phyloP scores from a whole-genome alignment of 2,797 vertebrate species.

The Sorex maritimensis region DNA sequence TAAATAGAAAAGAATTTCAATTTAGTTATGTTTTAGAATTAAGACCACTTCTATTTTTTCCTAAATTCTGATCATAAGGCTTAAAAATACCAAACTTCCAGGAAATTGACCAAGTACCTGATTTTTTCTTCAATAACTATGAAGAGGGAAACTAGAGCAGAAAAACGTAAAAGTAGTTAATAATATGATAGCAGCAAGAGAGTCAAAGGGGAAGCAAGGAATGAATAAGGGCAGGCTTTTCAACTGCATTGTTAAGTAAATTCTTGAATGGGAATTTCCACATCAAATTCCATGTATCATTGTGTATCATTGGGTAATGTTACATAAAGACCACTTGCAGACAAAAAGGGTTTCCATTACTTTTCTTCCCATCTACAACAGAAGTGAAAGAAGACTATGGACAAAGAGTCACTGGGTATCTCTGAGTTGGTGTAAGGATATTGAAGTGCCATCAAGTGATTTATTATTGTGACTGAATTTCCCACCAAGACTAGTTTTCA shows the following conservation, averaged over 20 bases:
- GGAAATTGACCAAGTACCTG: not conserved
- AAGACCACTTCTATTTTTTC: not conserved
- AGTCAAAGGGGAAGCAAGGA: not conserved
- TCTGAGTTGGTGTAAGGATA: not conserved
- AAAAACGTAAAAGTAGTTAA: constrained; percentile 2
- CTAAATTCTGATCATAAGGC: not conserved
- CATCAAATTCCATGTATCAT: not conserved
- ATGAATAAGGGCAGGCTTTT: not conserved
- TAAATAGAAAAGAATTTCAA: not conserved
- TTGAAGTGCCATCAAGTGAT: not conserved
- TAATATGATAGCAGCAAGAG: not conserved
- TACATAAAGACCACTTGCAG: not conserved
- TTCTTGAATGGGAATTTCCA: not conserved
- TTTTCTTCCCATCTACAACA: not conserved
- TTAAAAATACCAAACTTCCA: not conserved
- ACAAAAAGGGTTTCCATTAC: not conserved
- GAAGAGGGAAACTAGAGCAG: constrained; percentile 18
- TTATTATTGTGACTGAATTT: not conserved
- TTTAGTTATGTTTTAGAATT: not conserved
- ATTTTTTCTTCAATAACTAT: not conserved
- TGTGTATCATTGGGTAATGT: not conserved
- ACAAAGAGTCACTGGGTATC: not conserved
- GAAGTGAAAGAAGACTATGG: not conserved
- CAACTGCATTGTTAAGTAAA: not conserved
- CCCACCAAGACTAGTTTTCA: constrained; percentile 24